Evolutionary conservation across 2,888 invertebrate species (phyloP).

Genomic region (Hirtodrosophila confusa): DNA sequence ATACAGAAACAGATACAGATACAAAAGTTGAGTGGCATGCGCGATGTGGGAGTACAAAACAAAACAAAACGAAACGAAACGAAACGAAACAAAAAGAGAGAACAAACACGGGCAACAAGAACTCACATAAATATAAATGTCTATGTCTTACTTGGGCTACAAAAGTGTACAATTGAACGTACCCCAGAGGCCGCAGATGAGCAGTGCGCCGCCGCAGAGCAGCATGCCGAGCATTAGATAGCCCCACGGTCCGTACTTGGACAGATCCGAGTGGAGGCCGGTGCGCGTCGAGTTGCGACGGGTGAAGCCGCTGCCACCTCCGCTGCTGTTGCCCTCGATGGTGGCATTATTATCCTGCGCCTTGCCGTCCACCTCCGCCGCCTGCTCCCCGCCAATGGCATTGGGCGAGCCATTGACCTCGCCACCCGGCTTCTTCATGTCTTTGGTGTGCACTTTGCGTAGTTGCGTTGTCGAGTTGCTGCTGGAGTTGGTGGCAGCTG

Average conservation of each 20-base stretch:
- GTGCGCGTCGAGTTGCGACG: conserved; percentile 81
- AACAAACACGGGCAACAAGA: conserved; percentile 38
- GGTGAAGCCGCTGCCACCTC: conserved; percentile 68
- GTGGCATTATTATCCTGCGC: conserved; percentile 60
- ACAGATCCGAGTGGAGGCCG: conserved; percentile 86
- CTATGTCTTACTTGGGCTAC: conserved; percentile 62
- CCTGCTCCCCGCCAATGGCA: conserved; percentile 44
- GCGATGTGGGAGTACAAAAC: conserved; percentile 4
- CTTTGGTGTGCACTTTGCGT: conserved; percentile 70
- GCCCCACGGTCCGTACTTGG: conserved; percentile 90
- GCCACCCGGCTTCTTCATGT: conserved; percentile 59
- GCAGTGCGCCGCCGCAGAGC: conserved; percentile 88
- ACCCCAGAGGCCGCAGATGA: conserved; percentile 89
- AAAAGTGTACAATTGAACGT: conserved; percentile 69
- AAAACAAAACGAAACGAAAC: conserved; percentile 20
- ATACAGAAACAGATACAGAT: conserved; percentile 5
- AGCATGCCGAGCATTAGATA: conserved; percentile 89
- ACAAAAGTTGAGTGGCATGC: conserved; percentile 31
- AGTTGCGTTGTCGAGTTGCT: conserved; percentile 67
- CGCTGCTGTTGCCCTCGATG: conserved; percentile 29
- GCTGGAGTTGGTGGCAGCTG: conserved; percentile 8
- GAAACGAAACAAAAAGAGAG: conserved; percentile 21
- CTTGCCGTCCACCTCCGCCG: conserved; percentile 29
- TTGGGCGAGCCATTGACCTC: conserved; percentile 56
- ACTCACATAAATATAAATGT: conserved; percentile 60